phyloP scores from a whole-genome alignment of 1,140 invertebrate genomes.

The Drosophila bipectinata region DNA sequence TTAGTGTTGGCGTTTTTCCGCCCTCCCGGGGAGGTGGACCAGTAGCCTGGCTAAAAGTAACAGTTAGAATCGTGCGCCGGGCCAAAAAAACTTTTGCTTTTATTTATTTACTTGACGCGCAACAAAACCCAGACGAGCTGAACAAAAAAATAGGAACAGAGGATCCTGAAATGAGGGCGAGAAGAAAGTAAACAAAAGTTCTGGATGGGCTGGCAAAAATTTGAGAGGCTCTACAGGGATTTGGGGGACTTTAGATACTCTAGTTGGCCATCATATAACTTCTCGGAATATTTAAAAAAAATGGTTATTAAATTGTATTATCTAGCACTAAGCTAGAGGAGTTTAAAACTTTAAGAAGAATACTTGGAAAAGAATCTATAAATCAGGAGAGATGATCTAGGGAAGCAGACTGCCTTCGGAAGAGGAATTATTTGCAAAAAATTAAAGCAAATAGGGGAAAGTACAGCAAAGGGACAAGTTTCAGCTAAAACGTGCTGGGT shows the following conservation, averaged over 20 bases:
- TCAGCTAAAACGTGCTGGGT: conserved; percentile 44
- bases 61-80: conserved; percentile 63
- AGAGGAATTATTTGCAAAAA: conserved; percentile 67
- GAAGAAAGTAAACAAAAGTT: conserved; percentile 51
- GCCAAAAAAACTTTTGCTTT: conserved; percentile 73
- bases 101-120: conserved; percentile 72
- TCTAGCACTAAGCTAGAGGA: conserved; percentile 2
- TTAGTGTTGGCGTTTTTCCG: conserved; percentile 64
- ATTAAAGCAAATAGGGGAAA: conserved; percentile 70
- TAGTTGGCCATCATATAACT: not conserved
- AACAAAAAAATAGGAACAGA: conserved; percentile 13
- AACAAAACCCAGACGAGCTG: conserved; percentile 33
- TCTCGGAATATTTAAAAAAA: conserved; percentile 17
- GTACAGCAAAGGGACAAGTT: conserved; percentile 55
- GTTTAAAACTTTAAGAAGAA: not conserved
- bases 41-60: conserved; percentile 38
- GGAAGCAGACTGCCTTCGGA: conserved; percentile 31
- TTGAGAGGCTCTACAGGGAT: conserved; percentile 7
- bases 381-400: not conserved
- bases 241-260: conserved; percentile 6
- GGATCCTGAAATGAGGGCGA: conserved; percentile 14
- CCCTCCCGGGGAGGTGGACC: conserved; percentile 3
- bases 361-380: no score
- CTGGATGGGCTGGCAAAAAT: conserved; percentile 31
- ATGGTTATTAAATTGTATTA: conserved; percentile 1